Percentiles rank a stretch among this genome's conserved stretches.
phyloP scores from a whole-genome alignment of 2,113 vertebrate genomes.

The Urocynchramus pylzowi region DNA sequence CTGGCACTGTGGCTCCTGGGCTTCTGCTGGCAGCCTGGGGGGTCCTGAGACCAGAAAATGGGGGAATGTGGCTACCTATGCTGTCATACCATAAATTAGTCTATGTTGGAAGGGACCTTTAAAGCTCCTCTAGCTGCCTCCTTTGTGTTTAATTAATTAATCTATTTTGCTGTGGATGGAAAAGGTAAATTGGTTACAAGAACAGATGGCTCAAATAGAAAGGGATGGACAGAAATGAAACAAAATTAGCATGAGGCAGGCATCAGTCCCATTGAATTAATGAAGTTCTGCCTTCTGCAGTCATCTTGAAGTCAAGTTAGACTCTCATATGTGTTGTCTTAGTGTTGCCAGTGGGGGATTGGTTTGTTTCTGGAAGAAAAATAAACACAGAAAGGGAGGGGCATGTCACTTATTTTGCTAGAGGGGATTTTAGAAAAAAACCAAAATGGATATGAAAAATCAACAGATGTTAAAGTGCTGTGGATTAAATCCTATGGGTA shows the following conservation, averaged over 20 bases:
- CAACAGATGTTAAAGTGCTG: not conserved
- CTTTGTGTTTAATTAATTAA: not conserved
- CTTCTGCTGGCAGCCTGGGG: not conserved
- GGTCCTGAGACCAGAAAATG: not conserved
- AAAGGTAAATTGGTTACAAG: not conserved
- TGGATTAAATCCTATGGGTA: not conserved
- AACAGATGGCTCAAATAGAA: not conserved
- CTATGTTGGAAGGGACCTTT: not conserved
- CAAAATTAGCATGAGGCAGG: not conserved
- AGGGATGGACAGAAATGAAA: not conserved
- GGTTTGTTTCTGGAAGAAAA: not conserved
- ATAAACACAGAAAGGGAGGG: not conserved
- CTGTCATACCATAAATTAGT: not conserved
- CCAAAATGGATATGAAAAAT: not conserved
- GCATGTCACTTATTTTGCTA: not conserved
- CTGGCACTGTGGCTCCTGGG: not conserved
- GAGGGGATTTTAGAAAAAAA: not conserved
- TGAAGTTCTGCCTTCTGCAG: not conserved
- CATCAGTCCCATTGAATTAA: not conserved
- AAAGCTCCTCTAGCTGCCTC: not conserved
- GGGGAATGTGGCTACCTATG: not conserved
- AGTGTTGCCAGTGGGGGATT: not conserved
- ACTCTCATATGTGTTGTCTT: not conserved
- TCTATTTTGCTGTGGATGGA: not conserved
- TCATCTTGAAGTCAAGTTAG: not conserved